These are phyloP conservation scores for Sebastes nivosus DNA, from an alignment of 2,797 vertebrate genomes.

Conservation along the genomic window DNA sequence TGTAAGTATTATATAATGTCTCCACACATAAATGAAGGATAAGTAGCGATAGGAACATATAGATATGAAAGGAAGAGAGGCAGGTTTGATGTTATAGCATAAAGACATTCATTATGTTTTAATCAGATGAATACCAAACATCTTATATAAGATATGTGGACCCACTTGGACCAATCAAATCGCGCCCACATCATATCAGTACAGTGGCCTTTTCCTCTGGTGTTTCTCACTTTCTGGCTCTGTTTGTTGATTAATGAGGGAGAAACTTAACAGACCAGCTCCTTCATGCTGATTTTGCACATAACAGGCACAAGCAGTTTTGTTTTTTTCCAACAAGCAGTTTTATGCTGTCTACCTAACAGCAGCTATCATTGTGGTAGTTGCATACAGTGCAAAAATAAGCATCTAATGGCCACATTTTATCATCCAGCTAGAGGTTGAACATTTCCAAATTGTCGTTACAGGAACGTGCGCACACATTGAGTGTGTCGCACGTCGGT, in stretches of 20 bases:
- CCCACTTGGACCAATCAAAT: neutral
- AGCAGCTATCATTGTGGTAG: constrained; percentile 8
- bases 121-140: neutral
- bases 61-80: neutral
- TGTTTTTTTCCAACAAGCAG: constrained; percentile 20
- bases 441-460: constrained; percentile 34
- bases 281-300: constrained; percentile 50
- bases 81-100: neutral
- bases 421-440: constrained; percentile 24
- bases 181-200: neutral
- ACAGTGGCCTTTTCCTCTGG: neutral
- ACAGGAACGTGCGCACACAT: constrained; percentile 14
- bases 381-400: constrained; percentile 35
- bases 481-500: neutral
- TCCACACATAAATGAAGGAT: neutral
- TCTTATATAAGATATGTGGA: neutral
- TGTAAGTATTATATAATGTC: neutral
- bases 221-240: constrained; percentile 12
- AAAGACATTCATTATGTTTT: neutral
- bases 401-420: constrained; percentile 31
- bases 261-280: constrained; percentile 24
- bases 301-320: constrained; percentile 1
- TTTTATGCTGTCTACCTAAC: constrained; percentile 23
- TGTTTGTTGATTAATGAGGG: constrained; percentile 54
- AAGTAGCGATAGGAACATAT: neutral